Percentiles rank a stretch among this genome's conserved stretches.
phyloP scores from a whole-genome alignment of 30 jellyfish, hydroid and myxozoan genomes.

The Turritopsis dohrnii region DNA sequence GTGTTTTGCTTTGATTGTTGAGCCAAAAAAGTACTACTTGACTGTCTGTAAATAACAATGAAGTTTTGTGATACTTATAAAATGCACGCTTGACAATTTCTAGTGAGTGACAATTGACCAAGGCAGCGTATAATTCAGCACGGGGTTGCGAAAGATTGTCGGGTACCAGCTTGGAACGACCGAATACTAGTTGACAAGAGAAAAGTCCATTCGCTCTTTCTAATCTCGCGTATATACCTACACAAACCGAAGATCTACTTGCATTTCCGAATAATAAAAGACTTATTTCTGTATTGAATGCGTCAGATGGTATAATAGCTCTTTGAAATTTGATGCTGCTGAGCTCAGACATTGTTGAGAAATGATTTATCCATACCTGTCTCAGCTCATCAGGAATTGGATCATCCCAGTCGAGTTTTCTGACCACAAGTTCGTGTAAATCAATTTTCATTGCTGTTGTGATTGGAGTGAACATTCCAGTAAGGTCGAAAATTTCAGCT shows the following conservation, averaged over 20 bases:
- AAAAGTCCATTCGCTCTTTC: neutral
- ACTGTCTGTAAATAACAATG: too few relatives aligned
- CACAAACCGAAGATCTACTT: neutral
- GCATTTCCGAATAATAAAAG: neutral
- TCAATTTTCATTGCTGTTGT: neutral
- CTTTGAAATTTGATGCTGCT: neutral
- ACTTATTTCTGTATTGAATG: neutral
- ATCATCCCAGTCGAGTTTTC: conserved; percentile 3
- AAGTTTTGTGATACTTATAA: neutral
- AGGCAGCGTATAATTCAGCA: neutral
- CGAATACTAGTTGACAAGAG: conserved; percentile 19
- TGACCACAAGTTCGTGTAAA: neutral
- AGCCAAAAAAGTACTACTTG: conserved; percentile 15
- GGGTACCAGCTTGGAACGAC: too few relatives aligned
- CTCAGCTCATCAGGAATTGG: neutral
- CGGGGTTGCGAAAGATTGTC: conserved; percentile 3
- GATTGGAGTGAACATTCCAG: neutral
- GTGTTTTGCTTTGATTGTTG: conserved; percentile 1
- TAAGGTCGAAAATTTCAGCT: neutral
- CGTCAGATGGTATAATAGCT: neutral
- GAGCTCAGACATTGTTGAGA: neutral
- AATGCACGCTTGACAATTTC: conserved; percentile 19
- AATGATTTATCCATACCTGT: neutral
- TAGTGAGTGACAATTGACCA: neutral
- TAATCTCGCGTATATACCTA: neutral